A percentile compares a stretch with the other conserved stretches of the same genome.
These are phyloP conservation scores for Cygnus olor DNA, from an alignment of 2,797 vertebrate species.

Conservation along the genomic window DNA sequence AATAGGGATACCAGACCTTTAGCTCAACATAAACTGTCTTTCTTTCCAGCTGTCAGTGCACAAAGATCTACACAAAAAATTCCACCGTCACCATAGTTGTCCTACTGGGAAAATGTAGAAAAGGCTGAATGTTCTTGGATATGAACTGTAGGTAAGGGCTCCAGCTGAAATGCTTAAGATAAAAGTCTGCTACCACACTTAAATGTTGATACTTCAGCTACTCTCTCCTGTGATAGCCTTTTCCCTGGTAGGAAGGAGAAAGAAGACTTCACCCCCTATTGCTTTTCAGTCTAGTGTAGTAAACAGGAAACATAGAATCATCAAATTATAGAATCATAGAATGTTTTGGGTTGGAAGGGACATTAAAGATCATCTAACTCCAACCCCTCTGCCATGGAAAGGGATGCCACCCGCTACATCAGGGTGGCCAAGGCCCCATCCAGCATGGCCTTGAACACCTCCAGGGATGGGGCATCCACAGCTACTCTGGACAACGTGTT, in stretches of 20 bases:
- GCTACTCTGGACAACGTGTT: too few species aligned
- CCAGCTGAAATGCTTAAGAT: neutral
- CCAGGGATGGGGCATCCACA: too few species aligned
- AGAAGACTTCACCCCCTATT: neutral
- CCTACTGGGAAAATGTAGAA: neutral
- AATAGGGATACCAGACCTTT: neutral
- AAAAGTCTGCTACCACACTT: neutral
- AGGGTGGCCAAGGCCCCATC: too few species aligned
- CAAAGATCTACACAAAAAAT: neutral
- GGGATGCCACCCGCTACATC: too few species aligned
- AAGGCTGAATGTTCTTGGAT: neutral
- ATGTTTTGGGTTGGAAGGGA: too few species aligned
- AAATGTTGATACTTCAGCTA: neutral
- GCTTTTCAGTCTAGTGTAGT: fast-evolving
- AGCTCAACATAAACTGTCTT: neutral
- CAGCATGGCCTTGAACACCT: too few species aligned
- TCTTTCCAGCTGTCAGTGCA: neutral
- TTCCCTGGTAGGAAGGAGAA: neutral
- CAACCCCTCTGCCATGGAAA: too few species aligned
- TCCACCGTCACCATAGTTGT: neutral
- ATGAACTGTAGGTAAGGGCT: neutral
- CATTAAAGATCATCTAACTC: too few species aligned
- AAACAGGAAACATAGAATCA: neutral
- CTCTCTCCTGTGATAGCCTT: neutral
- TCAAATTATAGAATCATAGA: too few species aligned